These are phyloP conservation scores for Brevimyrus niger DNA, from an alignment of 2,113 vertebrate genomes.

Conservation along the genomic window DNA sequence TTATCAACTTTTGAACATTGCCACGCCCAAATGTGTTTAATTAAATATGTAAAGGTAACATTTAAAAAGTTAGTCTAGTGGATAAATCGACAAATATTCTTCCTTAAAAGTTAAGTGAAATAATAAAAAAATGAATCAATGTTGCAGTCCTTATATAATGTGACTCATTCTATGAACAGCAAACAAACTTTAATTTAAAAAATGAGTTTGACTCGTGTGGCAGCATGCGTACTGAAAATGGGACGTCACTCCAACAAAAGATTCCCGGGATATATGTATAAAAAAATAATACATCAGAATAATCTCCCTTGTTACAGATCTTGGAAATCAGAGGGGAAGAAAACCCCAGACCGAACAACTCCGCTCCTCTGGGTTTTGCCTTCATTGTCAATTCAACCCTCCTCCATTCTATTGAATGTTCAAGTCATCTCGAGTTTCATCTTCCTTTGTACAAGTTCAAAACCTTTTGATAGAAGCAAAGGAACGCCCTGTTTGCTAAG, in stretches of 20 bases:
- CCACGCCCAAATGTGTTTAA: not conserved
- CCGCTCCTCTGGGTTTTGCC: slow-evolving; percentile 64
- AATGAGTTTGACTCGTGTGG: not conserved
- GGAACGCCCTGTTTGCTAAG: slow-evolving; percentile 79
- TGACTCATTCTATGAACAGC: not conserved
- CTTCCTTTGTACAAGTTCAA: slow-evolving; percentile 77
- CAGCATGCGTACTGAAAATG: not conserved
- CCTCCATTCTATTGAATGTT: slow-evolving; percentile 64
- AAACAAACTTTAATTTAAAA: not conserved
- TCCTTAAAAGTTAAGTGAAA: not conserved
- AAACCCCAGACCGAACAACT: slow-evolving; percentile 62
- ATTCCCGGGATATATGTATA: not conserved
- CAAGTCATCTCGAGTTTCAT: slow-evolving; percentile 84
- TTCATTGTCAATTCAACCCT: slow-evolving; percentile 75
- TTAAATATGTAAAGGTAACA: not conserved
- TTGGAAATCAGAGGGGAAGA: slow-evolving; percentile 30
- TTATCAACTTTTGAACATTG: not conserved
- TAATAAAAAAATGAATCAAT: not conserved
- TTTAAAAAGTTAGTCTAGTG: not conserved
- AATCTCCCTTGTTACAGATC: slow-evolving; percentile 18
- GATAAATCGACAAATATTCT: not conserved
- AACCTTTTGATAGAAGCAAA: slow-evolving; percentile 82
- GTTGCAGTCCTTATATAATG: not conserved
- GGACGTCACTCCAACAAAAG: not conserved
- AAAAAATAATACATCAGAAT: slow-evolving; percentile 2